Percentiles rank a stretch among this genome's conserved stretches.
Conservation (phyloP, 2,888 invertebrate genomes). For the Lasioglossum figueresi region DNA sequence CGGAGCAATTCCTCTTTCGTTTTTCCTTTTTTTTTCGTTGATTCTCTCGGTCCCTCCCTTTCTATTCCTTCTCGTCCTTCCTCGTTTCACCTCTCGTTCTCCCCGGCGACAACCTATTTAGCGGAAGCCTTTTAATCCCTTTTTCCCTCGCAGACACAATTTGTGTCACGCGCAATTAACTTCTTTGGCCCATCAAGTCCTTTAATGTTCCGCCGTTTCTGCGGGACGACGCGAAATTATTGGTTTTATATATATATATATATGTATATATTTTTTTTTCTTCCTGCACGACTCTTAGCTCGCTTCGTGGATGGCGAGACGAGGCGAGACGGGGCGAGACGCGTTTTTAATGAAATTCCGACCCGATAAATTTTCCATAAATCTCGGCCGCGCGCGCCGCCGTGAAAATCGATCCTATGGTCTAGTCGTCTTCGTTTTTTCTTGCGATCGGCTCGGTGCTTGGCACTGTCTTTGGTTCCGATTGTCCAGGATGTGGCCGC, state of each 20-base stretch:
- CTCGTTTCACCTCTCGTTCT: not conserved
- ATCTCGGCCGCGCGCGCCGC: not conserved
- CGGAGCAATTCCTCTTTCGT: slow-evolving; percentile 23
- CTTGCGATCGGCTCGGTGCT: not conserved
- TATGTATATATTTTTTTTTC: slow-evolving; percentile 14
- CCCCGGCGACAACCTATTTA: slow-evolving; percentile 43
- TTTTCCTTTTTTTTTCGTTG: not conserved
- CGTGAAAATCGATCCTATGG: not conserved
- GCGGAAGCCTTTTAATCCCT: slow-evolving; percentile 43
- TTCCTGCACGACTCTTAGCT: not conserved
- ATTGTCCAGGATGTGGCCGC: not conserved
- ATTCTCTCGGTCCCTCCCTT: not conserved
- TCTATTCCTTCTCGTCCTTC: not conserved
- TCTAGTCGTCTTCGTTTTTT: not conserved
- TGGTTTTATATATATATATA: slow-evolving; percentile 2
- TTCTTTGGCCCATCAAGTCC: slow-evolving; percentile 40
- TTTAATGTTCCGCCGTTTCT: slow-evolving; percentile 29
- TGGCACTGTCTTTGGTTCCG: not conserved
- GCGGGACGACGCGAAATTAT: slow-evolving; percentile 30
- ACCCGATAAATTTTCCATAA: slow-evolving; percentile 1
- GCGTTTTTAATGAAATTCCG: slow-evolving; percentile 22
- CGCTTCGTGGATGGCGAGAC: not conserved
- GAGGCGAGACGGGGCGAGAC: not conserved
- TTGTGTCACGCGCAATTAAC: slow-evolving; percentile 48
- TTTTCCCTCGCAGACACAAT: slow-evolving; percentile 34